Base-by-base conservation (phyloP, 2,888 invertebrate species). In the Hemistola chrysoprasaria region DNA sequence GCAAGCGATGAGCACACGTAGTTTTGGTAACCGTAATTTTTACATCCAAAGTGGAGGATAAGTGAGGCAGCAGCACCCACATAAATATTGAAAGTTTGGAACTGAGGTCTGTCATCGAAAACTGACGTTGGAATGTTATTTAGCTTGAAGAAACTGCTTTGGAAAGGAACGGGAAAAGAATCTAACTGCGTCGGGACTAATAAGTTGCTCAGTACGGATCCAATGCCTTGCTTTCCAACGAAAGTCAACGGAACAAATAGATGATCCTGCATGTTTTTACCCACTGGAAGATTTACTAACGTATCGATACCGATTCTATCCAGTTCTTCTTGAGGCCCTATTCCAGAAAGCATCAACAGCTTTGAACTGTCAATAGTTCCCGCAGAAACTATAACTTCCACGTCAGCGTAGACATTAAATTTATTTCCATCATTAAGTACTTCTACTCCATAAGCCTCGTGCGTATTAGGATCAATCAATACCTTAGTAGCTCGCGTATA, bases 231-330 rank as follows among this genome's bases (percentile, higher is more conserved):
- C 53, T 71, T 58, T 1, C 81, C 84, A 27, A 65, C 61, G 40
- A 75, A 65, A 2, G 69, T 30, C n/a, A 85, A 25, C 1, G 70
- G 66, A 0, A 68, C 47, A 1, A 56, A 37, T 8, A 65, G 60
- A 49, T 86, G 85, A 45, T 86, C 85, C 8, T 82, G 82, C 35
- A 86, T 60, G 55, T 83, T 78, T 55, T 68, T 65, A 0, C 85
- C 85, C 1, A 86, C 86, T 0, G 85, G 86, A 30, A 86, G 71
- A 47, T 86, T 65, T 0, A 60, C 57, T 2, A 82, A 22, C 0
- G 68, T 52, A 4, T 67, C 35, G 23, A 86, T 81, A 4, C 65
- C 53, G 7, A 71, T 51, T 44, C 59, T 71, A 4, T 48, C 36
- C 16, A 86, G 53, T 27, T 75, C 69, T 20, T 71, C 59, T 38